Base-by-base conservation (phyloP, 2,888 invertebrate genomes). In the Eupeodes latifasciatus region DNA sequence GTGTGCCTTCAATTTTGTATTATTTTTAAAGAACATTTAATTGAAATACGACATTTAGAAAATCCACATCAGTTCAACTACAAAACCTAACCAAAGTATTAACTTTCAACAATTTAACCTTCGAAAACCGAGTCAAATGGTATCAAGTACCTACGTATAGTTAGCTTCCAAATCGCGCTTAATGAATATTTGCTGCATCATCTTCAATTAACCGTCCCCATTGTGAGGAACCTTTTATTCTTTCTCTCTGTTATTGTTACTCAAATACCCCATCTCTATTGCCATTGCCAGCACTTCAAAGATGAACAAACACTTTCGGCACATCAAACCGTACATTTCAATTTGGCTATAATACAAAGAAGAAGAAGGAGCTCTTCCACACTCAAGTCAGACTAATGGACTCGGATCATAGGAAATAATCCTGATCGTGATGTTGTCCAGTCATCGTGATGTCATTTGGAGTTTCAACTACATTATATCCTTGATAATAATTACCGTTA, bases 391-490 rank as follows among this genome's bases (percentile, higher is more conserved):
- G 51, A 87, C 87, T 87, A 84, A 87, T 87, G 83, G 84, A 84
- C 66, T 82, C 75, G 27, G 27, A 67, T 87, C 82, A 82, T 59
- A 59, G 61, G 82, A 87, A 64, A 62, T 74, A 83, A 80, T 80
- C 86, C 79, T 67, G 36, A 55, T 16, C 55, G 16, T 19, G 40
- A 66, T 66, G 67, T 71, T 53, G 53, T 59, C 79, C 80, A 83
- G 84, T 84, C 87, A 87, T 87, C 80, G 49, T 87, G 87, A 83
- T 79, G 72, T 80, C 76, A 67, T 49, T 40, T 80, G 71, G 77
- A 87, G 84, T 83, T 87, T 80, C 87, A 87, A 77, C 80, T 55
- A 82, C 64, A 62, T 66, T 82, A 69, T 86, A 69, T 86, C 79
- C 61, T 75, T 72, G 55, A 80, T n/a, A n/a, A 83, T 87, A 87